Evolutionary conservation across 92 coral and sea anemone genomes (phyloP), one percentile per base, ranked within the genome.

Genomic region (Palythoa grandis): DNA sequence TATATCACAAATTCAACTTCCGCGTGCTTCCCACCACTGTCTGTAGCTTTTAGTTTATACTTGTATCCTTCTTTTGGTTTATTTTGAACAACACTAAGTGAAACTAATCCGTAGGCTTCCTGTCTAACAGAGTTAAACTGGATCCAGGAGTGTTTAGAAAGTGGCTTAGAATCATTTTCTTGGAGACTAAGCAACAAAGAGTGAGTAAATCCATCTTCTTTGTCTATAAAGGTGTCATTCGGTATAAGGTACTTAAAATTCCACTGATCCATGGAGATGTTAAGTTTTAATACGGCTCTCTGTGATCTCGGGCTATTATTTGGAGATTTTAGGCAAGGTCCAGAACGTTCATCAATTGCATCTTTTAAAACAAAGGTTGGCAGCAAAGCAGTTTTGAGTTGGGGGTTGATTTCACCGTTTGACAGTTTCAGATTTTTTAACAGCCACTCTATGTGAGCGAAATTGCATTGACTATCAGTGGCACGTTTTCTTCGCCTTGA

Each of bases 141-240:
- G 40, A 88, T 54, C 79, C 87, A 82, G 22, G 91, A 88, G 13
- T 82, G 79, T 74, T 52, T 82, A n/a, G 87, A 50, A 83, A 88
- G 68, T 4, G 39, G 60, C 35, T 74, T 58, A 8, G 72, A 74
- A 73, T 74, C 71, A 2, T 19, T 67, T 40, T 66, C 74, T 12
- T 39, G 63, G 68, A 88, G 75, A 6, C 77, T 52, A 53, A 88
- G 63, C 0, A 66, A 4, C 71, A 88, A 79, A 29, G 60, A 73
- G 35, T 83, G 78, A 52, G 91, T 82, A 38, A 52, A 60, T 4
- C 91, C 91, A 82, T 88, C 91, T 82, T 88, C 91, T 29, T 50
- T 72, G 43, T 88, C 91, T 29, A 48, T 20, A 48, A 88, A 88
- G 11, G 80, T 72, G 76, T 74, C 69, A 47, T 74, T 61, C 13